phyloP scores from a whole-genome alignment of 2,113 vertebrate species.

The Macrotus californicus region DNA sequence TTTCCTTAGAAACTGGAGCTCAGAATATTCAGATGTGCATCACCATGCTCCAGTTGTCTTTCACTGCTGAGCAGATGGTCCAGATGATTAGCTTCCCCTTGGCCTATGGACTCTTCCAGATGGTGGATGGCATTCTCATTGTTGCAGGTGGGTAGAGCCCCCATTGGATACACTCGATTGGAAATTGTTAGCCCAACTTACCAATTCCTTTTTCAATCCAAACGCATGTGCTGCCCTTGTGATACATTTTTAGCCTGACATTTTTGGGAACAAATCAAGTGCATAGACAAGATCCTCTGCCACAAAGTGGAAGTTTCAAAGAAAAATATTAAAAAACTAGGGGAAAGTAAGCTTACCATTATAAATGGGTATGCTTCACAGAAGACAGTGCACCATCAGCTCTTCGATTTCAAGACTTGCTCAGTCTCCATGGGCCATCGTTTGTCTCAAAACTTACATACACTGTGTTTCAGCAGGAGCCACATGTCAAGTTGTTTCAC shows the following conservation, averaged over 20 bases:
- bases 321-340: not conserved
- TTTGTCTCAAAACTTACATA: not conserved
- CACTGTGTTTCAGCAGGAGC: not conserved
- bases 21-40: slow-evolving; percentile 80
- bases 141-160: slow-evolving; percentile 62
- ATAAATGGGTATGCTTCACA: not conserved
- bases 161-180: not conserved
- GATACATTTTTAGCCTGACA: not conserved
- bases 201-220: not conserved
- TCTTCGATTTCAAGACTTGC: not conserved
- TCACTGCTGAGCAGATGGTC: slow-evolving; percentile 57
- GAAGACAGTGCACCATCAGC: not conserved
- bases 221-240: not conserved
- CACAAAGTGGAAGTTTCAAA: not conserved
- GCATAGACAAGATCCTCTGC: not conserved
- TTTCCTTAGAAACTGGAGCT: slow-evolving; percentile 79
- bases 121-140: slow-evolving; percentile 73
- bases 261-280: not conserved
- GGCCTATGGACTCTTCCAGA: slow-evolving; percentile 74
- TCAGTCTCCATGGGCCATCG: not conserved
- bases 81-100: slow-evolving; percentile 75
- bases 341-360: not conserved
- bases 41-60: slow-evolving; percentile 76
- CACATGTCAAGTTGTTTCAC: not conserved
- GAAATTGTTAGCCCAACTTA: not conserved